Conservation (phyloP, 2,888 invertebrate species). For the Pteria penguin region DNA sequence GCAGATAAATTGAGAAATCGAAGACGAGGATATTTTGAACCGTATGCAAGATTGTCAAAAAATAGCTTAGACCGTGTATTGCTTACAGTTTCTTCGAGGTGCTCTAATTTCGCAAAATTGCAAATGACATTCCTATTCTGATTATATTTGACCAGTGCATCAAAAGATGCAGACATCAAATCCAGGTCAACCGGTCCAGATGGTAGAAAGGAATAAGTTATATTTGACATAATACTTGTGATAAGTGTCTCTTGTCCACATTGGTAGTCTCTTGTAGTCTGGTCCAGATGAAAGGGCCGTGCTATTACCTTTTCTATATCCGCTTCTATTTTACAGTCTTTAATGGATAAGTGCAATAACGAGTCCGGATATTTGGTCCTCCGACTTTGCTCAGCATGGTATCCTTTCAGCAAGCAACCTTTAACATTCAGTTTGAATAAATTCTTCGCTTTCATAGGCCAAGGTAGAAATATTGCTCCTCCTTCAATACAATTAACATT, state of each 20-base stretch:
- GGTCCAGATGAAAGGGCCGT: neutral
- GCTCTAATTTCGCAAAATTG: neutral
- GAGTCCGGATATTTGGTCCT: slow-evolving; percentile 1
- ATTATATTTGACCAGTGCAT: neutral
- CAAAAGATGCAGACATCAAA: neutral
- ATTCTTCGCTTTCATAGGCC: slow-evolving; percentile 24
- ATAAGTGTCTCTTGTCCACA: slow-evolving; percentile 22
- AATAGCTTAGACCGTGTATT: neutral
- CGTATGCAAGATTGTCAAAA: neutral
- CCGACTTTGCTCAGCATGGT: slow-evolving; percentile 4
- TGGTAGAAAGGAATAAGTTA: slow-evolving; percentile 4
- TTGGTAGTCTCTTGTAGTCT: neutral
- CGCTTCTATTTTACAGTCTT: slow-evolving; percentile 1
- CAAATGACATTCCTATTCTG: neutral
- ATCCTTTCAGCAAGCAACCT: slow-evolving; percentile 18
- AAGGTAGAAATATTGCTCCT: slow-evolving; percentile 18
- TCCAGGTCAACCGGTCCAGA: neutral
- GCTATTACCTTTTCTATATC: slow-evolving; percentile 11
- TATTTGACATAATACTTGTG: neutral
- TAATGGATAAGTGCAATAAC: neutral
- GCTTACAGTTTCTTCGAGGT: slow-evolving; percentile 1
- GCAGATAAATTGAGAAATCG: slow-evolving; percentile 3
- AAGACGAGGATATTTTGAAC: slow-evolving; percentile 4
- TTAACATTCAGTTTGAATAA: neutral
- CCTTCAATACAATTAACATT: slow-evolving; percentile 13